Percentiles rank a stretch among this genome's conserved stretches.
Evolutionary conservation across 2,888 invertebrate genomes (phyloP).

Genomic region (Clanis bilineata): DNA sequence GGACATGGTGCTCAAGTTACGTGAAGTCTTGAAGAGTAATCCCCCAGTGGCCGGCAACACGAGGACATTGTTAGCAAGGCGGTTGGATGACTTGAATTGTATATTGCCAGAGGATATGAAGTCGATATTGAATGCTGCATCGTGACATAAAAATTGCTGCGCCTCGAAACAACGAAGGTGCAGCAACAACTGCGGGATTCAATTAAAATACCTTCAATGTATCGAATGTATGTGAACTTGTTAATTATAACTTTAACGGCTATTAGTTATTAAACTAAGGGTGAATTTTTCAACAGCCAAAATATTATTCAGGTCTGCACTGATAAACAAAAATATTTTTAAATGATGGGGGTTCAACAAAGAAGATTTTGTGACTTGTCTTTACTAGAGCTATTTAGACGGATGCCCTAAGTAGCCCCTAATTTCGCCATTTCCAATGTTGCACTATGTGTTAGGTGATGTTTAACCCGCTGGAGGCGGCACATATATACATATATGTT

Average conservation of each 20-base stretch:
- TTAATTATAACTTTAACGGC: constrained; percentile 16
- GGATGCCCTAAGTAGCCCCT: no score
- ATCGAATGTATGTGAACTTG: constrained; percentile 52
- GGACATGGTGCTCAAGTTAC: constrained; percentile 96
- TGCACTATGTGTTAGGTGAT: no score
- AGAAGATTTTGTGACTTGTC: no score
- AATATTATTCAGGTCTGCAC: no score
- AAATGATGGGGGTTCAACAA: no score
- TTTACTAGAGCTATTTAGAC: no score
- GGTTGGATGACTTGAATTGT: constrained; percentile 90
- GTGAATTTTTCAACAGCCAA: no score
- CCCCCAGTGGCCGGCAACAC: constrained; percentile 80
- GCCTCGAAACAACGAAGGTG: constrained; percentile 68
- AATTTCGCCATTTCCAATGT: no score
- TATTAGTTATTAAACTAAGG: no score
- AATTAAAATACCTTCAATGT: constrained; percentile 46
- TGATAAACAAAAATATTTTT: no score
- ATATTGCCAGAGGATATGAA: constrained; percentile 94
- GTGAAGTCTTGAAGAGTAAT: constrained; percentile 91
- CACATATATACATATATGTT: no score
- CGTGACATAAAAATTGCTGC: constrained; percentile 80
- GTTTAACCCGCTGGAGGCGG: no score
- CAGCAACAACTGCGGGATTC: constrained; percentile 68
- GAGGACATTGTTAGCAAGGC: constrained; percentile 84
- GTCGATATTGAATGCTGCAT: constrained; percentile 86